Conservation (phyloP, 1,140 invertebrate species). For the Gonatopus flavifemur region DNA sequence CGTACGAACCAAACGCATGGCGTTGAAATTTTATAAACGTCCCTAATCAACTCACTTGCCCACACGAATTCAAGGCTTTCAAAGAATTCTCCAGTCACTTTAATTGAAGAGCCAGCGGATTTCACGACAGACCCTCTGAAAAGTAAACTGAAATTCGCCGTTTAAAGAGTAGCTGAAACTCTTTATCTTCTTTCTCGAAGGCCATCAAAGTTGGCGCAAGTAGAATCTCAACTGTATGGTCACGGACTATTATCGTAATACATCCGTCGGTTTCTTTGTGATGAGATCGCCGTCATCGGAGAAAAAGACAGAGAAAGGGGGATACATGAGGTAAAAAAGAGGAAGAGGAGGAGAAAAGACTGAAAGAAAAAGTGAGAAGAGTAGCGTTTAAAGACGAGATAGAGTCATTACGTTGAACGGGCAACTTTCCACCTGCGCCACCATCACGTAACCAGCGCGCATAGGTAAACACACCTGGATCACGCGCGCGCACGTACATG, state of each 20-base stretch:
- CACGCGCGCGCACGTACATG: background rate
- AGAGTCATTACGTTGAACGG: conserved; percentile 26
- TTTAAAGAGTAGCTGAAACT: too few relatives aligned
- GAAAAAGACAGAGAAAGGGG: conserved; percentile 24
- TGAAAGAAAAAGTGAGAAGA: conserved; percentile 9
- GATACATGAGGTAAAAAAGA: background rate
- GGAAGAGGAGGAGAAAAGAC: background rate
- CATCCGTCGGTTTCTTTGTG: conserved; percentile 26
- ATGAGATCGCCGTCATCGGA: conserved; percentile 28
- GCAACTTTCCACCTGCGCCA: conserved; percentile 31
- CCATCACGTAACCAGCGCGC: conserved; percentile 9
- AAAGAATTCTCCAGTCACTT: too few relatives aligned
- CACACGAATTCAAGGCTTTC: too few relatives aligned
- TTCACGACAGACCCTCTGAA: too few relatives aligned
- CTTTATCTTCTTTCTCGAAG: too few relatives aligned
- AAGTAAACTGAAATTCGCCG: too few relatives aligned
- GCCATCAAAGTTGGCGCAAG: too few relatives aligned
- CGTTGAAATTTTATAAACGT: too few relatives aligned
- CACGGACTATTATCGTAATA: conserved; percentile 30
- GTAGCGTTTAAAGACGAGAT: conserved; percentile 12
- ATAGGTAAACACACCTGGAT: conserved; percentile 15
- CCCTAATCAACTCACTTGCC: too few relatives aligned
- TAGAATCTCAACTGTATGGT: conserved; percentile 24
- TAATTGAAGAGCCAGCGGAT: too few relatives aligned
- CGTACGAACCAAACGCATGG: too few relatives aligned